phyloP scores from a whole-genome alignment of 2,113 vertebrate genomes.

The Conger conger region DNA sequence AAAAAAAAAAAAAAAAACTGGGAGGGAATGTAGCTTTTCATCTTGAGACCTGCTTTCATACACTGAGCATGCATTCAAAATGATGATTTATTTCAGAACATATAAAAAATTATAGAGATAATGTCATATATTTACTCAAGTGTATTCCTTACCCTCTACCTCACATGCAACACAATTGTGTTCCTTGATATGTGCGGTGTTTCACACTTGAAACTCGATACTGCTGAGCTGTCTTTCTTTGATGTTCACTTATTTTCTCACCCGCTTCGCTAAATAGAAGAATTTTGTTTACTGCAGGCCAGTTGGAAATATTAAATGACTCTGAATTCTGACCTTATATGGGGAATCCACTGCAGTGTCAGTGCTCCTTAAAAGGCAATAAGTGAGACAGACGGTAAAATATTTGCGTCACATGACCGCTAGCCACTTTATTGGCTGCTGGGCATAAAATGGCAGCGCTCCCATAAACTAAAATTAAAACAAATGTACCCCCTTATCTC shows the following conservation, averaged over 20 bases:
- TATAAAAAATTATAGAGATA: neutral
- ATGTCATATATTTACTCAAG: neutral
- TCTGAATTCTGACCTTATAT: conserved; percentile 61
- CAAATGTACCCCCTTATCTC: conserved; percentile 37
- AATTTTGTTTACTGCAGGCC: conserved; percentile 44
- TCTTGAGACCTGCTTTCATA: neutral
- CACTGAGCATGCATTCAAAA: too few relatives aligned
- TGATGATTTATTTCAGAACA: too few relatives aligned
- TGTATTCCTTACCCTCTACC: neutral
- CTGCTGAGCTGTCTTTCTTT: conserved; percentile 36
- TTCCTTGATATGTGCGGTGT: neutral
- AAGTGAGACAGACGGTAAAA: conserved; percentile 39
- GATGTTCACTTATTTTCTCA: conserved; percentile 14
- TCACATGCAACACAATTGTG: neutral
- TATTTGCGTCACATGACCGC: conserved; percentile 47
- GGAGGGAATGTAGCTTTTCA: neutral
- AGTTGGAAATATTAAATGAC: conserved; percentile 59
- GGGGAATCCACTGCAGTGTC: conserved; percentile 45
- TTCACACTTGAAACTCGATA: conserved; percentile 26
- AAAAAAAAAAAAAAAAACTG: neutral
- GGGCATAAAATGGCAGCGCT: conserved; percentile 39
- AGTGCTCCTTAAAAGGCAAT: conserved; percentile 65
- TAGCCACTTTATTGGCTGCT: conserved; percentile 38
- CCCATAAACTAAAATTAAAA: conserved; percentile 43
- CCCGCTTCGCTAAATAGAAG: conserved; percentile 22